Evolutionary conservation across 2,113 vertebrate species (phyloP).

Genomic region (Eublepharis macularius): DNA sequence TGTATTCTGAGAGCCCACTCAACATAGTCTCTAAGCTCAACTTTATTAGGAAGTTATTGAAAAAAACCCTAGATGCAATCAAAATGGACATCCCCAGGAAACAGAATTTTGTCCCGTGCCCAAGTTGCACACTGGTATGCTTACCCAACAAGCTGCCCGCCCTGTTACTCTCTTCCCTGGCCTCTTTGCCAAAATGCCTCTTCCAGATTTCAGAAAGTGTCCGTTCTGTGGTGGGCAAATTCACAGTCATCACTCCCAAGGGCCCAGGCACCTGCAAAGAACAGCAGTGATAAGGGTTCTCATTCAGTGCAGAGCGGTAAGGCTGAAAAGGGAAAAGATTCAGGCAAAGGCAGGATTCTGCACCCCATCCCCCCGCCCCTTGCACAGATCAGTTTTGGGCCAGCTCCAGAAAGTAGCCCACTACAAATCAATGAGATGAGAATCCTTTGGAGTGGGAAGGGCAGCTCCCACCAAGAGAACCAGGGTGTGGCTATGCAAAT

Average conservation of each 20-base stretch:
- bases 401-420: neutral
- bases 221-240: neutral
- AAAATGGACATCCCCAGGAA: neutral
- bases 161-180: neutral
- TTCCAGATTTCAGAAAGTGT: neutral
- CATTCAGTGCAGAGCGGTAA: neutral
- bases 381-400: neutral
- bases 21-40: too few relatives aligned
- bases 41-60: too few relatives aligned
- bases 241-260: too few relatives aligned
- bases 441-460: too few relatives aligned
- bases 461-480: too few relatives aligned
- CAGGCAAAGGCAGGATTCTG: neutral
- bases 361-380: neutral
- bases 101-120: too few relatives aligned
- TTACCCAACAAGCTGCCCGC: neutral
- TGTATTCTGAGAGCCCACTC: too few relatives aligned
- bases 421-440: neutral
- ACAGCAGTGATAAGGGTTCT: neutral
- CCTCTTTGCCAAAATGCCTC: neutral
- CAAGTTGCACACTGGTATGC: too few relatives aligned
- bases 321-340: neutral
- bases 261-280: neutral
- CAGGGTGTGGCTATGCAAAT: too few relatives aligned
- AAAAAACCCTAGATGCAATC: neutral